Evolutionary conservation across 2,888 invertebrate species (phyloP).

Genomic region (Chaitophorus viminalis): DNA sequence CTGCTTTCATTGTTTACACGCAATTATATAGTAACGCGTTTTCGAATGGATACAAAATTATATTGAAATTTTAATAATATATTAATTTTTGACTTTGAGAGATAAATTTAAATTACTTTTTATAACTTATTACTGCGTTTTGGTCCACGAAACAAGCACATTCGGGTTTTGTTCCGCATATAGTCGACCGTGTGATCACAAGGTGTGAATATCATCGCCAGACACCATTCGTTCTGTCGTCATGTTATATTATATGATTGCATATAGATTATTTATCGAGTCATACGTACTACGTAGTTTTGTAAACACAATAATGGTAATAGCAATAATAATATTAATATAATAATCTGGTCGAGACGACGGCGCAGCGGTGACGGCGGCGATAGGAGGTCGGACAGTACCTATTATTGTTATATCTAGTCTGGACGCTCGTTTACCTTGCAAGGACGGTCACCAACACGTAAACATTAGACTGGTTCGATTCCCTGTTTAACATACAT

Average conservation of each 20-base stretch:
- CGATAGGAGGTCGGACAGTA: slow-evolving; percentile 47
- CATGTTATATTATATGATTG: background rate
- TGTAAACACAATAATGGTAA: slow-evolving; percentile 19
- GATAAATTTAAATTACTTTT: too few relatives aligned
- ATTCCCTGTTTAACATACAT: background rate
- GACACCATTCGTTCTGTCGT: background rate
- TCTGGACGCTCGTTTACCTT: slow-evolving; percentile 59
- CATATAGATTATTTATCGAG: slow-evolving; percentile 1
- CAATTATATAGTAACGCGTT: too few relatives aligned
- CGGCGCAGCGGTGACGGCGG: background rate
- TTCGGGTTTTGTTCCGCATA: background rate
- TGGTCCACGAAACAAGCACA: background rate
- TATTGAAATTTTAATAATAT: too few relatives aligned
- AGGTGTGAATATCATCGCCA: slow-evolving; percentile 1
- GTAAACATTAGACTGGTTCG: slow-evolving; percentile 55
- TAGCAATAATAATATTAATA: background rate
- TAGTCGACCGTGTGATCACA: background rate
- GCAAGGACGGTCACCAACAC: slow-evolving; percentile 62
- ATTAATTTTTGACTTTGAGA: too few relatives aligned
- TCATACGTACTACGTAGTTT: background rate
- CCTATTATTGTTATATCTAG: slow-evolving; percentile 47
- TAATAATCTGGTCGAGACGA: slow-evolving; percentile 19
- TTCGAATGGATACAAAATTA: too few relatives aligned
- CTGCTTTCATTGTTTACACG: too few relatives aligned
- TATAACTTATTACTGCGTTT: too few relatives aligned